phyloP scores from a whole-genome alignment of 2,797 vertebrate species.

The Carduelis carduelis region DNA sequence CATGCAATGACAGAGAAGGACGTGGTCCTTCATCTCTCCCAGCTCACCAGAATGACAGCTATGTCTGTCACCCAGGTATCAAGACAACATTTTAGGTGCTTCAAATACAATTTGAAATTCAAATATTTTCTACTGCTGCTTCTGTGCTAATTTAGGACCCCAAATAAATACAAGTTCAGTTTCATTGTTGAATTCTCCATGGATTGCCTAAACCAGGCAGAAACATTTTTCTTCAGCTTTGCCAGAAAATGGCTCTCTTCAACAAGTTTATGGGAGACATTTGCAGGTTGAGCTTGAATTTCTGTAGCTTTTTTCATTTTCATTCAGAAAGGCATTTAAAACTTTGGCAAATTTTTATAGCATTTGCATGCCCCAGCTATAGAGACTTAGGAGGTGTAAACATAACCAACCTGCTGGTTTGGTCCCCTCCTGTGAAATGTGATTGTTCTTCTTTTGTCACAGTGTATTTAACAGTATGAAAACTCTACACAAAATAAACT shows the following conservation, averaged over 20 bases:
- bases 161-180: not conserved
- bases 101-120: not conserved
- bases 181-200: not conserved
- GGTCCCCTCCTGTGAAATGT: not conserved
- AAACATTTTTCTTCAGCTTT: not conserved
- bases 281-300: not conserved
- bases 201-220: not conserved
- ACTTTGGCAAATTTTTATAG: not conserved
- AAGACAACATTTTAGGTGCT: not conserved
- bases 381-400: not conserved
- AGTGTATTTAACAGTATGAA: not conserved
- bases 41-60: not conserved
- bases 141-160: not conserved
- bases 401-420: not conserved
- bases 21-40: fast-evolving
- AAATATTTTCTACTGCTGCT: not conserved
- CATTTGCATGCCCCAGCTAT: not conserved
- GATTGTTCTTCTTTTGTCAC: not conserved
- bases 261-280: not conserved
- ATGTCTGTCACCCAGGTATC: fast-evolving
- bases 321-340: not conserved
- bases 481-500: not conserved
- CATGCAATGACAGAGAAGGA: not conserved
- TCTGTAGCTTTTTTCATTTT: not conserved
- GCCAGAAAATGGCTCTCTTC: not conserved